Percentiles rank a stretch among this genome's conserved stretches.
phyloP scores from a whole-genome alignment of 2,888 invertebrate genomes.

The Leptinotarsa peninsularis region DNA sequence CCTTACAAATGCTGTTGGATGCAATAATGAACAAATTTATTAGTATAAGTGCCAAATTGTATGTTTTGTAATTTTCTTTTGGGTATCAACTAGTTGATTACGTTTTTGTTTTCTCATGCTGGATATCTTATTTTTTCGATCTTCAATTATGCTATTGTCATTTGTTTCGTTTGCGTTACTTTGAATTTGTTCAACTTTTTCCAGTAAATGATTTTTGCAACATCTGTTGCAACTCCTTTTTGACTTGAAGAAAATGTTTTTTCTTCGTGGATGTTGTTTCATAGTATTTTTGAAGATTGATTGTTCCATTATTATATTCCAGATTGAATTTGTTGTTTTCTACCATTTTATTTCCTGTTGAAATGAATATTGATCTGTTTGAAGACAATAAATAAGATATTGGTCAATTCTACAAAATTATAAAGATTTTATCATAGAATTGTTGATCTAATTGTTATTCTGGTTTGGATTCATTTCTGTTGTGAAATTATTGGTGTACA shows the following conservation, averaged over 20 bases:
- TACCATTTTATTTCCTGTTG: neutral
- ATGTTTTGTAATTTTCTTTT: conserved; percentile 5
- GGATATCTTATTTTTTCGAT: neutral
- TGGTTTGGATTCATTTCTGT: neutral
- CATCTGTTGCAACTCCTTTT: neutral
- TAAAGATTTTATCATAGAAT: neutral
- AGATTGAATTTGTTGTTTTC: conserved; percentile 1
- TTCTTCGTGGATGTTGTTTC: neutral
- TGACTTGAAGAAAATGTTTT: neutral
- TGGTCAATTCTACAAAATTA: too few relatives aligned
- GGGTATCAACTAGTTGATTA: neutral
- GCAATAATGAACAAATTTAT: conserved; percentile 4
- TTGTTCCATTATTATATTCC: neutral
- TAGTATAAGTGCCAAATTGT: conserved; percentile 13
- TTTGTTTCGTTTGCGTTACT: neutral
- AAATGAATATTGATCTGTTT: neutral
- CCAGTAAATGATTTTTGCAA: neutral
- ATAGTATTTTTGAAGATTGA: neutral
- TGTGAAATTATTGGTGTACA: neutral
- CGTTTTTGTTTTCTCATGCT: neutral
- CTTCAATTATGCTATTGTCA: neutral
- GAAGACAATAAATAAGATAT: too few relatives aligned
- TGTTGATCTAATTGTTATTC: neutral
- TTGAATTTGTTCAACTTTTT: neutral
- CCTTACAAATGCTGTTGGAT: neutral